Conservation (phyloP, 1,140 invertebrate genomes). For the Penaeus vannamei region DNA sequence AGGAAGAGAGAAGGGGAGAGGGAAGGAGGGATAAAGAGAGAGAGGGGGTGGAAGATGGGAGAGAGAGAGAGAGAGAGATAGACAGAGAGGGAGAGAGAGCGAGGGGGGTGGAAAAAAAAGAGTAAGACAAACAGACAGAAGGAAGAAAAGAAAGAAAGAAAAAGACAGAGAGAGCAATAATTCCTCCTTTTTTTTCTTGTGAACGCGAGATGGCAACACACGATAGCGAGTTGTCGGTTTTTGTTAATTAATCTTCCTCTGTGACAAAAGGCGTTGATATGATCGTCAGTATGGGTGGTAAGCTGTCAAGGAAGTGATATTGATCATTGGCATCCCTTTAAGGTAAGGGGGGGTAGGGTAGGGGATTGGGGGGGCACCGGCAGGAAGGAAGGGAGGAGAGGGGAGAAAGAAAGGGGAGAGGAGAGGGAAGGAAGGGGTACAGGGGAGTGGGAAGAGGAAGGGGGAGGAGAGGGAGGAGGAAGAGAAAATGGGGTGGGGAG, state of each 20-base stretch:
- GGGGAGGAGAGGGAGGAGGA: not conserved
- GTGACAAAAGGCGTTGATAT: no score
- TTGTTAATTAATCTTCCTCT: no score
- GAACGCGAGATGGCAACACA: no score
- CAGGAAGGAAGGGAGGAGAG: not conserved
- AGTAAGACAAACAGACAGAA: not conserved
- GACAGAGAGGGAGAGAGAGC: not conserved
- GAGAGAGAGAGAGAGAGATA: not conserved
- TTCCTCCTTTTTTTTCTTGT: no score
- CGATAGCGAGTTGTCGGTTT: no score
- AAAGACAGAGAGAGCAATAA: not conserved
- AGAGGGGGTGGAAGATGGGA: not conserved
- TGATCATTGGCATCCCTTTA: no score
- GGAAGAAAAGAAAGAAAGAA: not conserved
- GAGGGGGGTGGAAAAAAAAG: not conserved
- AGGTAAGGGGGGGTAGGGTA: no score
- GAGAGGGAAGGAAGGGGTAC: not conserved
- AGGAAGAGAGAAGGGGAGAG: no score
- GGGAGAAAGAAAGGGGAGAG: not conserved
- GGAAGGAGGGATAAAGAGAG: not conserved
- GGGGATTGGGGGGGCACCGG: not conserved
- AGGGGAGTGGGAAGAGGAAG: not conserved
- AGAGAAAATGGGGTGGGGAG: not conserved
- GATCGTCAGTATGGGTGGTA: no score
- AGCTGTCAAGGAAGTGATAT: no score